Evolutionary conservation across 2,888 invertebrate species (phyloP).

Genomic region (Spatulosminthurus flaviceps): DNA sequence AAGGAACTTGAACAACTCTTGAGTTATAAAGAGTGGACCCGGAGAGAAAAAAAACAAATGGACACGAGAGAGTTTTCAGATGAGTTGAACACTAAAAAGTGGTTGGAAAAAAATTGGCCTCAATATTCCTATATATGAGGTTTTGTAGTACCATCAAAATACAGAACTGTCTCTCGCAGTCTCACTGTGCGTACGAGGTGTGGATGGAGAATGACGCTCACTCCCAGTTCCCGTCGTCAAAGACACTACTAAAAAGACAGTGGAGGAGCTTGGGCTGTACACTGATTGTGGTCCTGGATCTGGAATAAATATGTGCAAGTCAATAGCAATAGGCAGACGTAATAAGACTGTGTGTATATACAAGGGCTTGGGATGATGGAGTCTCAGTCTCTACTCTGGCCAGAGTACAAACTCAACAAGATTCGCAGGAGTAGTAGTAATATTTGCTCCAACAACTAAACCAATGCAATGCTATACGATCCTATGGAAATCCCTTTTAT

Average conservation of each 20-base stretch:
- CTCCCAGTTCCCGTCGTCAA: background rate
- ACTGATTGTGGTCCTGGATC: background rate
- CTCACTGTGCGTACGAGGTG: background rate
- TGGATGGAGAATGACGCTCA: background rate
- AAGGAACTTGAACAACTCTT: background rate
- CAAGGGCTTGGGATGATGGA: too few species aligned
- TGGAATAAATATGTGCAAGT: background rate
- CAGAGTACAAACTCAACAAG: too few species aligned
- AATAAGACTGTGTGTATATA: too few species aligned
- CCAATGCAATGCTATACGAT: too few species aligned
- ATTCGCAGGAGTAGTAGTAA: too few species aligned
- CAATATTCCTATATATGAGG: slow-evolving; percentile 18
- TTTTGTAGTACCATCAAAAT: background rate
- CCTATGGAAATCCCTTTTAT: too few species aligned
- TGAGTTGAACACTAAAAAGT: background rate
- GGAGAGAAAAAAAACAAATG: background rate
- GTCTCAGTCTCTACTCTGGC: slow-evolving; percentile 26
- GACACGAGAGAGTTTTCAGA: background rate
- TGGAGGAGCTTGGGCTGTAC: background rate
- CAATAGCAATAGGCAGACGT: too few species aligned
- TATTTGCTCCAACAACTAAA: too few species aligned
- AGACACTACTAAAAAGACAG: background rate
- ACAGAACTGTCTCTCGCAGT: background rate
- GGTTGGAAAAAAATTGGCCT: background rate
- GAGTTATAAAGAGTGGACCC: background rate